A percentile compares a stretch with the other conserved stretches of the same genome.
These are phyloP conservation scores for Tanytarsus gracilentus DNA, from an alignment of 2,888 invertebrate genomes.

Conservation along the genomic window DNA sequence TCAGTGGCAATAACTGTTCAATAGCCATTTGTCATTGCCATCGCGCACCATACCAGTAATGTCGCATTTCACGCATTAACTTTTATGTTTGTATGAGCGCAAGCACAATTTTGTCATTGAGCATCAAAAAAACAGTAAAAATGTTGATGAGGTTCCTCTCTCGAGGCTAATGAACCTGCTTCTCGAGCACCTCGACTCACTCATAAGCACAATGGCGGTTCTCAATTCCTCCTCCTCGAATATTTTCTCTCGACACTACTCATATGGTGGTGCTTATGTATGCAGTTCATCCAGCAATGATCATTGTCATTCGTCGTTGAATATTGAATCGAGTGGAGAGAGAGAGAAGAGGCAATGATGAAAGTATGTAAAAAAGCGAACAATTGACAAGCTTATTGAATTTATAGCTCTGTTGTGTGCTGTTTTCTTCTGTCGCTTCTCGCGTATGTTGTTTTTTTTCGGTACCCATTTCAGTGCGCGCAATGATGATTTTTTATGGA, in stretches of 20 bases:
- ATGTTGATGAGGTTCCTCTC: background rate
- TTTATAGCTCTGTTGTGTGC: background rate
- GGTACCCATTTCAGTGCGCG: too few species aligned
- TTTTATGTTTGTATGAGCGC: background rate
- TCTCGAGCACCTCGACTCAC: background rate
- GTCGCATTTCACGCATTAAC: background rate
- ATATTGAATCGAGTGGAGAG: background rate
- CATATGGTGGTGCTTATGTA: slow-evolving; percentile 18
- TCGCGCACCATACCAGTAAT: background rate
- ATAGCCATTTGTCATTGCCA: slow-evolving; percentile 19
- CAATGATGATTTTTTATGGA: background rate
- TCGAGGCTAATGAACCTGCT: slow-evolving; percentile 15
- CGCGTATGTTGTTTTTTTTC: too few species aligned
- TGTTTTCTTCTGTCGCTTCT: background rate
- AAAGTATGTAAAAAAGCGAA: background rate
- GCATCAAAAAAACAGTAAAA: background rate
- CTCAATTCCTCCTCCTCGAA: slow-evolving; percentile 8
- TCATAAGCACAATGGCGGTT: slow-evolving; percentile 12
- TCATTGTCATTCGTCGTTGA: background rate
- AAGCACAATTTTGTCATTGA: too few species aligned
- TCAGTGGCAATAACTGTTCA: slow-evolving; percentile 18
- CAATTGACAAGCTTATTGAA: too few species aligned
- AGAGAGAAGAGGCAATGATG: background rate
- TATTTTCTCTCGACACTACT: too few species aligned
- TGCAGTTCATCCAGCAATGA: slow-evolving; percentile 2